Base-by-base conservation (phyloP, 2,888 invertebrate genomes). In the Drosophila cognata region DNA sequence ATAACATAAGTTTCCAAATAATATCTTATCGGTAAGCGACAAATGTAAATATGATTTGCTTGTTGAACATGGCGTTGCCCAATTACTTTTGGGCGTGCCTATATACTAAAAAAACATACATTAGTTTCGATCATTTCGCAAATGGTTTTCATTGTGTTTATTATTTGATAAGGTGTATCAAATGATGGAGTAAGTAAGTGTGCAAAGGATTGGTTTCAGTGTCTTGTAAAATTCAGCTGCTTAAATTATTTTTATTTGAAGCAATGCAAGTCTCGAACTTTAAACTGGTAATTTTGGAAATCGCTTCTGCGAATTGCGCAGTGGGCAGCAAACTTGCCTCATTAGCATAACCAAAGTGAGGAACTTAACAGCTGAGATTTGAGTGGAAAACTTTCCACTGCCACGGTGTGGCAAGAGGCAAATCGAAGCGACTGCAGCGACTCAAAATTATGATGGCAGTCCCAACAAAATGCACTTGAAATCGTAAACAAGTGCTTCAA, bases 401-500 rank as follows among this genome's bases (percentile, higher is more conserved):
- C 50, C 21, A 60, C 48, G 16, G 10, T n/a, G 38, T 3, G 21
- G 46, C 46, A 21, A 50, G 48, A 6, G 36, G 13, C 60, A 66
- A 64, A 76, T 64, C 66, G 70, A 78, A 69, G 66, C 29, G 73
- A 59, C 60, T 65, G 70, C 65, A 64, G 68, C 38, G 46, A 25
- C 50, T 50, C 61, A 67, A 84, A 88, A 86, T 86, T 88, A 86
- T 88, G 82, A 88, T 84, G 86, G 78, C 77, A 81, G 81, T 65
- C 70, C 56, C 11, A 61, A 56, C 38, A 56, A 56, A 88, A 85
- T 88, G 75, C 87, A 84, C 86, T 87, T 89, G 72, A 89, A 79
- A 84, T 83, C 79, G 76, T 87, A 88, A 86, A 86, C 85, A 86
- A 88, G 88, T 84, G 76, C 88, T 88, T 81, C 67, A 79, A 84